Evolutionary conservation across 2,888 invertebrate species (phyloP).

Genomic region (Cistogaster globosa): DNA sequence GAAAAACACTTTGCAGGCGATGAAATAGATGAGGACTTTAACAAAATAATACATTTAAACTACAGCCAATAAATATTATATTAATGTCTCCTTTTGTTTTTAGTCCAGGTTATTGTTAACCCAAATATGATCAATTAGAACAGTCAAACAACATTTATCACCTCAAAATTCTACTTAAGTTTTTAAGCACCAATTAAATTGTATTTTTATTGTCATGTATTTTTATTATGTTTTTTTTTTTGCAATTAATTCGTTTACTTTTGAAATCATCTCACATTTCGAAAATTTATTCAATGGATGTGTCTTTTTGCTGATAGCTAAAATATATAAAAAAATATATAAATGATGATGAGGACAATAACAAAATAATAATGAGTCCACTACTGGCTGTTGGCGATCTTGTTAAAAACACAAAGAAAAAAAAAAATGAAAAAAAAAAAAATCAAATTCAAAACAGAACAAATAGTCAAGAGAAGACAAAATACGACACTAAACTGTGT

Average conservation of each 20-base stretch:
- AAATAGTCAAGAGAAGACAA: constrained; percentile 31
- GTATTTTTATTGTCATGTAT: not conserved
- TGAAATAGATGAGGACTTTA: too few relatives aligned
- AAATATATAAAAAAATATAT: not conserved
- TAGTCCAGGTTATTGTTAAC: too few relatives aligned
- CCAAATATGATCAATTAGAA: too few relatives aligned
- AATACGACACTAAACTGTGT: constrained; percentile 70
- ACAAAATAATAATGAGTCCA: constrained; percentile 45
- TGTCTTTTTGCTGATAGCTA: constrained; percentile 13
- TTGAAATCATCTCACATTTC: constrained; percentile 45
- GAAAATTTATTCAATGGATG: constrained; percentile 55
- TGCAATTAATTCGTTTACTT: constrained; percentile 29
- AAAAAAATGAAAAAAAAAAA: constrained; percentile 26
- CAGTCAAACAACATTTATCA: not conserved
- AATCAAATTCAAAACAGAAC: not conserved
- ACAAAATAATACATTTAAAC: too few relatives aligned
- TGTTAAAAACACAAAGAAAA: constrained; percentile 34
- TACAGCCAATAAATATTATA: too few relatives aligned
- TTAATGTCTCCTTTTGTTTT: too few relatives aligned
- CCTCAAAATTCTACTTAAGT: not conserved
- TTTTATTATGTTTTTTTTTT: not conserved
- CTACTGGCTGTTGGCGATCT: constrained; percentile 60
- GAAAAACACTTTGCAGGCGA: too few relatives aligned
- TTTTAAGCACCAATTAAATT: not conserved
- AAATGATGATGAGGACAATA: constrained; percentile 39